These are phyloP conservation scores for human (Homo sapiens) DNA, from an alignment of 2,113 vertebrate genomes.

Conservation along the genomic window DNA sequence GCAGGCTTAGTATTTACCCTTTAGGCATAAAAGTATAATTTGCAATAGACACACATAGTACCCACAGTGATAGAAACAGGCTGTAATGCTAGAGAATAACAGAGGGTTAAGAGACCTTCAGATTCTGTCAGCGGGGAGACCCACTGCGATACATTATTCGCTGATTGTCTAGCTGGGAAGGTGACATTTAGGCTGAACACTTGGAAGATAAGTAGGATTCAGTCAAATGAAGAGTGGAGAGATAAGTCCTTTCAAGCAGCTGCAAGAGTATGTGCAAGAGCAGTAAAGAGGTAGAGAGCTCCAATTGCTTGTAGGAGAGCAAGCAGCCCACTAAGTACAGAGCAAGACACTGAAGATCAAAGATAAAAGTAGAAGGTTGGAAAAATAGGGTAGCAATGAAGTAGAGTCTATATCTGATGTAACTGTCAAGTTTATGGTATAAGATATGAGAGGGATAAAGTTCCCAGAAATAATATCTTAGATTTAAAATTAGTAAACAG, in stretches of 20 bases:
- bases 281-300: neutral
- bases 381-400: neutral
- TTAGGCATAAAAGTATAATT: neutral
- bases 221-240: rapidly evolving
- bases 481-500: neutral
- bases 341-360: neutral
- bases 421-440: neutral
- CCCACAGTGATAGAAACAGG: neutral
- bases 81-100: too few species aligned
- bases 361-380: neutral
- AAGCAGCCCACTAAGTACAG: neutral
- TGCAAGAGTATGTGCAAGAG: neutral
- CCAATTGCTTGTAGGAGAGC: neutral
- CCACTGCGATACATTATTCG: neutral
- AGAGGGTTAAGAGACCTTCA: neutral
- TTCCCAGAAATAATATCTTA: neutral
- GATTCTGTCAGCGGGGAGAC: neutral
- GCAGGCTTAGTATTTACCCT: neutral
- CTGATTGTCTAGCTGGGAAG: neutral
- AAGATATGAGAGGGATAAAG: neutral
- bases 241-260: neutral
- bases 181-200: neutral
- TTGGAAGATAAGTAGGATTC: neutral
- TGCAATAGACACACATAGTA: neutral
- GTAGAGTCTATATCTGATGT: neutral